Evolutionary conservation across 2,113 vertebrate species (phyloP), one percentile per base, ranked within the genome.

Genomic region (Trogon melanurus): DNA sequence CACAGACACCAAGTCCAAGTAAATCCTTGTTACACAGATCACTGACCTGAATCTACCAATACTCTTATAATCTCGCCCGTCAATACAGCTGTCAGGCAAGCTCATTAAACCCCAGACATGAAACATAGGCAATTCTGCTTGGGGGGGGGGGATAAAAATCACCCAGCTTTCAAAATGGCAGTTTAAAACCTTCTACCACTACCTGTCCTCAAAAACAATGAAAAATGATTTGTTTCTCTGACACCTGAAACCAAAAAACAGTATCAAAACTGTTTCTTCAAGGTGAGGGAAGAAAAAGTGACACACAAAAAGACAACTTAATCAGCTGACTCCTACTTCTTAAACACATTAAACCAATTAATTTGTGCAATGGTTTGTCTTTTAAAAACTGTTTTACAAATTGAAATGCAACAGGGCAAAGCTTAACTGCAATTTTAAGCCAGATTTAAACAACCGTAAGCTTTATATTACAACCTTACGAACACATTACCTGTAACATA

Each of bases 1-100:
- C 84, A 79, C 0, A 71, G 65, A 84, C 25, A 93, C 34, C 65
- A 91, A 75, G 65, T 36, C 16, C 34, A 83, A 89, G 64, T 83
- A 93, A 93, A 96, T 94, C 88, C 84, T 89, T 76, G 88, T 90
- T 94, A 85, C 29, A 81, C 72, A 95, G 80, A 91, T 91, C 91
- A 91, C 62, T 79, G 81, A 91, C 93, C 92, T 84, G 79, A 88
- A 97, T 96, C 84, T 94, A 79, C 64, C 64, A 84, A 91, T 86
- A 91, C 78, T 95, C 85, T 82, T 85, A 81, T 50, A 81, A 54
- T 76, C 56, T 58, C 91, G 67, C 54, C 88, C 6, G 1, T 92
- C 71, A 95, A 81, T 88, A 67, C 83, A 83, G 62, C 86, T 73
- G 69, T 25, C 57, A 89, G 36, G 48, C n/a, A 92, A 87, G 34